Evolutionary conservation across 2,888 invertebrate genomes (phyloP).

Genomic region (Hemithea aestivaria): DNA sequence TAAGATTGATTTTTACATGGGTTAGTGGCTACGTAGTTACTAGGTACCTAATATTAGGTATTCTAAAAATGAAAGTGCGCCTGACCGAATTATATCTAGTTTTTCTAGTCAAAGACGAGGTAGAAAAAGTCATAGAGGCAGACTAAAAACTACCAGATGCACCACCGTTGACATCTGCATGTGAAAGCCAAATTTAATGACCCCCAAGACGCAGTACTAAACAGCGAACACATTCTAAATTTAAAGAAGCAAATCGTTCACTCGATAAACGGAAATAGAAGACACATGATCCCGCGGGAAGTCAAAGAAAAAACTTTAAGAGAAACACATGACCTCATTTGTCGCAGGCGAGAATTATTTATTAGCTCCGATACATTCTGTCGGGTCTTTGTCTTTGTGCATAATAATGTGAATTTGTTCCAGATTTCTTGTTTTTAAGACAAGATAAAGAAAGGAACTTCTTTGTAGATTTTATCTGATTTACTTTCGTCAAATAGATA

Average conservation of each 20-base stretch:
- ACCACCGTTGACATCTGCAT: constrained; percentile 58
- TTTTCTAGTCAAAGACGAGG: too few species aligned
- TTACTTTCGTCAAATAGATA: too few species aligned
- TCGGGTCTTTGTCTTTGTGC: constrained; percentile 58
- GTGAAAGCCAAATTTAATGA: constrained; percentile 60
- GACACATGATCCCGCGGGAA: constrained; percentile 78
- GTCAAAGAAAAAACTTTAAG: constrained; percentile 68
- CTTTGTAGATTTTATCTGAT: too few species aligned
- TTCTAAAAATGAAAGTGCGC: too few species aligned
- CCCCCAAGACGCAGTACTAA: constrained; percentile 71
- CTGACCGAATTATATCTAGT: too few species aligned
- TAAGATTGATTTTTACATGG: too few species aligned
- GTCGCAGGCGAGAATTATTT: constrained; percentile 75
- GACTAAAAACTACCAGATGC: constrained; percentile 60
- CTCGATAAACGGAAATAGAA: constrained; percentile 77
- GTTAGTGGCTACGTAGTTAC: too few species aligned
- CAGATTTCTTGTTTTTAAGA: constrained; percentile 14
- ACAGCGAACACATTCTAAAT: constrained; percentile 75
- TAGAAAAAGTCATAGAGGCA: constrained; percentile 16
- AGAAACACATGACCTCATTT: constrained; percentile 79
- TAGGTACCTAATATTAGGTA: too few species aligned
- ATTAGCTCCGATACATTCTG: constrained; percentile 71
- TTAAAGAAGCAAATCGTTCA: constrained; percentile 75
- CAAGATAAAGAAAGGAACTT: too few species aligned
- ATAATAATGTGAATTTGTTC: constrained; percentile 59